Evolutionary conservation across 92 coral and sea anemone species (phyloP), one percentile per base, ranked within the genome.

Genomic region (Zoanthus sociatus): DNA sequence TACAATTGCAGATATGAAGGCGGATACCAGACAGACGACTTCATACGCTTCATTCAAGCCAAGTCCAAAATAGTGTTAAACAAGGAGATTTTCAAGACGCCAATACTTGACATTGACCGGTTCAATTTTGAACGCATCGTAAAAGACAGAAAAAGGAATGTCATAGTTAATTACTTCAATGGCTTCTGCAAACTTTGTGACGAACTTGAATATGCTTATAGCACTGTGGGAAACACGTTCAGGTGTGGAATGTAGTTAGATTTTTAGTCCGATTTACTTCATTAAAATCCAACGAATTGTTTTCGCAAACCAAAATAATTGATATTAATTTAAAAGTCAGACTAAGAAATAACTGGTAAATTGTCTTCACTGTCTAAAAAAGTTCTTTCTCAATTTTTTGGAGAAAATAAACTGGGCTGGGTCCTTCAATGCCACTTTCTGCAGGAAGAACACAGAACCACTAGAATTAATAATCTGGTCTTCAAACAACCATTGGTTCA

Each of bases 111-210:
- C 21, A 78, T 97, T 71, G 94, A 88, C 83, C 75, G 84, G 20
- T 89, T 93, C 17, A 97, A 97, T 84, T 97, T 97, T 84, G 99
- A 97, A 74, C 95, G 99, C 30, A 79, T 93, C 67, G 92, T 95
- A 60, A 95, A 97, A 70, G 95, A 97, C 93, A 92, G 89, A 55
- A 86, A 94, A 45, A 93, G 94, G 37, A 90, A 92, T 72, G 87
- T 97, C 11, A 85, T 97, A 87, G 89, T 95, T 3, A 87, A 93
- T 60, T 97, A 93, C 84, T 97, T 92, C 88, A 93, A 95, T 67
- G 92, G 96, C n/a, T 91, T 90, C 92, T 95, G 99, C 78, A 91
- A 92, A 11, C 93, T 94, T 18, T 97, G 99, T 51, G 78, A 88
- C 53, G 92, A 89, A 68, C 83, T 97, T 87, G 88, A 92, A 81